Conservation (phyloP, 2,113 vertebrate species). For the Sakesphorus luctuosus region DNA sequence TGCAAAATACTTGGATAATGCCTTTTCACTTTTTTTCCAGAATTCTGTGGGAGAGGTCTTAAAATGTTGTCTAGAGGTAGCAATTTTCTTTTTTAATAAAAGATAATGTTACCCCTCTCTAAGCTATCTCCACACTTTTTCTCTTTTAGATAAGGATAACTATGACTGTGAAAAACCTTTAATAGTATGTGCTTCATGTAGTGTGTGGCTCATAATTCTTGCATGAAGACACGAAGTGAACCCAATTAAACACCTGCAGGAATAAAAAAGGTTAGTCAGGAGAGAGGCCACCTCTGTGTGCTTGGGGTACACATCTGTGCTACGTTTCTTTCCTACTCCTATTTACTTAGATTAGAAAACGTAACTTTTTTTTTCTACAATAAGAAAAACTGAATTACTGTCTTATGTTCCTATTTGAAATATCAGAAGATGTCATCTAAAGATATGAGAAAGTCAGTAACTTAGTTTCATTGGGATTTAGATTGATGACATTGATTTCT, state of each 20-base stretch:
- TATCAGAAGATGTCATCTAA: not conserved
- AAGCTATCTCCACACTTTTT: not conserved
- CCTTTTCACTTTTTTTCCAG: not conserved
- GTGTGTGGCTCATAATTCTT: not conserved
- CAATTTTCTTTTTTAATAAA: not conserved
- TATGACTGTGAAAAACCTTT: not conserved
- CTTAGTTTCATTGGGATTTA: not conserved
- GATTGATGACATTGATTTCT: not conserved
- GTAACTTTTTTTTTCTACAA: not conserved
- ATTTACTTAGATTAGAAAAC: not conserved
- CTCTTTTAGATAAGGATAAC: not conserved
- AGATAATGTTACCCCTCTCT: not conserved
- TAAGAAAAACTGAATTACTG: not conserved
- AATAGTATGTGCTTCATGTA: not conserved
- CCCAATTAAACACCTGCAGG: not conserved
- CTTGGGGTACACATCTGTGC: not conserved
- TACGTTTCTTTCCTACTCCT: not conserved
- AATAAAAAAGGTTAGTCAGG: not conserved
- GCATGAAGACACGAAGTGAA: not conserved
- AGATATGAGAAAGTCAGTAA: not conserved
- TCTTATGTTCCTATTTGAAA: not conserved
- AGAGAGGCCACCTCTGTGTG: not conserved
- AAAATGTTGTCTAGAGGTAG: not conserved
- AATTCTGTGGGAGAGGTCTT: not conserved
- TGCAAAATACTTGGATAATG: not conserved